A percentile compares a stretch with the other conserved stretches of the same genome.
phyloP scores from a whole-genome alignment of 2,113 vertebrate genomes.

The Typhlomys cinereus region DNA sequence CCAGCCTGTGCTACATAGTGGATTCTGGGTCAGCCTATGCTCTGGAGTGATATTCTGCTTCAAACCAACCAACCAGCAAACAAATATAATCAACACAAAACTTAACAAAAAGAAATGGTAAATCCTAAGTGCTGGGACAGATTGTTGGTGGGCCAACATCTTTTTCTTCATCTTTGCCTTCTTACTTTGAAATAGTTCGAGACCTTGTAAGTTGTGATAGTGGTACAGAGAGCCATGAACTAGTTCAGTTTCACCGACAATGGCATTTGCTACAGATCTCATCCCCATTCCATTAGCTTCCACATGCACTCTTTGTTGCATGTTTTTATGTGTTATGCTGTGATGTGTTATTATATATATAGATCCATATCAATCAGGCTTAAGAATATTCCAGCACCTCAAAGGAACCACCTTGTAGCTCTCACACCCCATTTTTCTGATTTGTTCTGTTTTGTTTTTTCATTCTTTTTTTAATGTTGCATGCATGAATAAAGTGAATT shows the following conservation, averaged over 20 bases:
- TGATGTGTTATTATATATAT: neutral
- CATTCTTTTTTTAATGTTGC: too few relatives aligned
- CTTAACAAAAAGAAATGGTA: neutral
- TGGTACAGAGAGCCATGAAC: neutral
- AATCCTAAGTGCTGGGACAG: neutral
- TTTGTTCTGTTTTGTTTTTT: too few relatives aligned
- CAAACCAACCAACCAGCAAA: too few relatives aligned
- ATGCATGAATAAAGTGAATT: too few relatives aligned
- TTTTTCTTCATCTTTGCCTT: neutral
- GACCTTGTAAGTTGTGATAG: neutral
- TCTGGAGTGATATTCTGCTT: neutral
- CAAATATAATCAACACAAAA: neutral
- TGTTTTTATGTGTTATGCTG: neutral
- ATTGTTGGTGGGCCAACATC: neutral
- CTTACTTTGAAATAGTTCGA: constrained; percentile 17
- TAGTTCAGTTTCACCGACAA: neutral
- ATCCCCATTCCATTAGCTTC: neutral
- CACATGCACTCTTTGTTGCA: neutral
- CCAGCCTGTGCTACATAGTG: neutral
- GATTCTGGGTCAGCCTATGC: neutral
- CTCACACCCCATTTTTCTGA: too few relatives aligned
- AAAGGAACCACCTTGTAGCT: neutral
- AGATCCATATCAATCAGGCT: neutral
- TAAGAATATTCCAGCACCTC: neutral
- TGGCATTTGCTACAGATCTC: neutral